phyloP scores from a whole-genome alignment of 2,113 vertebrate genomes.

The Tetrao urogallus region DNA sequence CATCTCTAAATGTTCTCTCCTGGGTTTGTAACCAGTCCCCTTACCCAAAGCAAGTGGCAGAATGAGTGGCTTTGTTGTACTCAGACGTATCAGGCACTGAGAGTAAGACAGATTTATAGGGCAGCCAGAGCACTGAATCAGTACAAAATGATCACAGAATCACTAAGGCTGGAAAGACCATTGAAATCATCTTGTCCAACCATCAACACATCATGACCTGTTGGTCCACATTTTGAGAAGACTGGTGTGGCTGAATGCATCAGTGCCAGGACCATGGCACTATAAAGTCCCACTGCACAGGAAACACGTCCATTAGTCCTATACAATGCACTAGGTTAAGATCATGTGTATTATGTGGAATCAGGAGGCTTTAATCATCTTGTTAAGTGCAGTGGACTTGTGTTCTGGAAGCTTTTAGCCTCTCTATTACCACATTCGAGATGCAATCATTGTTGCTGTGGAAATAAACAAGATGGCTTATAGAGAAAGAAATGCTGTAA shows the following conservation, averaged over 20 bases:
- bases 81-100: neutral
- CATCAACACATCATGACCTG: neutral
- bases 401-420: neutral
- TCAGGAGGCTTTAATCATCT: neutral
- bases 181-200: too few relatives aligned
- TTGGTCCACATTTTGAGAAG: neutral
- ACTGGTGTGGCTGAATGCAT: neutral
- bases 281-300: neutral
- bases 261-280: neutral
- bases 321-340: neutral
- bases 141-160: neutral
- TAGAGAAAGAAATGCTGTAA: neutral
- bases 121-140: neutral
- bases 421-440: neutral
- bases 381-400: neutral
- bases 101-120: neutral
- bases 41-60: neutral
- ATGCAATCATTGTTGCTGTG: conserved; percentile 16
- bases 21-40: neutral
- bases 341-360: neutral
- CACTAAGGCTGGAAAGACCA: too few relatives aligned
- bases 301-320: neutral
- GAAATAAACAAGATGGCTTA: conserved; percentile 40
- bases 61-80: neutral
- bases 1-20: neutral